Evolutionary conservation across 1,140 invertebrate genomes (phyloP).

Genomic region (Drosophila nannoptera): DNA sequence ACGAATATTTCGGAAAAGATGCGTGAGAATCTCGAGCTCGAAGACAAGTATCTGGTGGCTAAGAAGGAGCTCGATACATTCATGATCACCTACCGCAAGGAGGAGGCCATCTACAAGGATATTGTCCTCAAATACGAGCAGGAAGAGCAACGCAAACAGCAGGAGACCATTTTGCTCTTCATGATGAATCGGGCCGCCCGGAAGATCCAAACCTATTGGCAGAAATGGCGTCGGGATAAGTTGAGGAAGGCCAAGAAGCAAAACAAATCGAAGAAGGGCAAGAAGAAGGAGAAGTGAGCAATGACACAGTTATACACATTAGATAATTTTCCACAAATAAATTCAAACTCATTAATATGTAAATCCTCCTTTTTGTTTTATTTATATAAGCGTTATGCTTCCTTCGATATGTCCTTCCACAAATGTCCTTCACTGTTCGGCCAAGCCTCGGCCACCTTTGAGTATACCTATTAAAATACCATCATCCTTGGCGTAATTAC

Average conservation of each 20-base stretch:
- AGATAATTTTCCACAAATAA: too few species aligned
- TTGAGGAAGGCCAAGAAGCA: slow-evolving; percentile 33
- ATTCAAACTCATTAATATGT: too few species aligned
- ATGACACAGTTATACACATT: too few species aligned
- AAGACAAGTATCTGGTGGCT: slow-evolving; percentile 48
- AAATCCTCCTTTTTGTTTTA: too few species aligned
- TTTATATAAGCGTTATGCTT: background rate
- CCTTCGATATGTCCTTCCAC: background rate
- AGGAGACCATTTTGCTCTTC: slow-evolving; percentile 52
- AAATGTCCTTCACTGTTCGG: slow-evolving; percentile 13
- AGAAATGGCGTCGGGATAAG: slow-evolving; percentile 60
- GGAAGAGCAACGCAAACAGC: slow-evolving; percentile 54
- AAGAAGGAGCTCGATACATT: slow-evolving; percentile 51
- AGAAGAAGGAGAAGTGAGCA: slow-evolving; percentile 54
- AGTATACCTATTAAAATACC: slow-evolving; percentile 26
- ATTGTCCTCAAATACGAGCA: slow-evolving; percentile 54
- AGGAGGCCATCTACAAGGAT: slow-evolving; percentile 52
- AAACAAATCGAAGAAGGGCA: slow-evolving; percentile 39
- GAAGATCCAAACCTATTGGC: slow-evolving; percentile 62
- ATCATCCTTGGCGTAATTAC: slow-evolving; percentile 23
- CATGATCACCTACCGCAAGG: slow-evolving; percentile 47
- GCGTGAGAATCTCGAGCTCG: slow-evolving; percentile 44
- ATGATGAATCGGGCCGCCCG: slow-evolving; percentile 69
- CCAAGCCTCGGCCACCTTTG: slow-evolving; percentile 26
- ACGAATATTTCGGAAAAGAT: slow-evolving; percentile 39